A percentile compares a stretch with the other conserved stretches of the same genome.
phyloP scores from a whole-genome alignment of 2,113 vertebrate genomes.

The Himantopus leucocephalus region DNA sequence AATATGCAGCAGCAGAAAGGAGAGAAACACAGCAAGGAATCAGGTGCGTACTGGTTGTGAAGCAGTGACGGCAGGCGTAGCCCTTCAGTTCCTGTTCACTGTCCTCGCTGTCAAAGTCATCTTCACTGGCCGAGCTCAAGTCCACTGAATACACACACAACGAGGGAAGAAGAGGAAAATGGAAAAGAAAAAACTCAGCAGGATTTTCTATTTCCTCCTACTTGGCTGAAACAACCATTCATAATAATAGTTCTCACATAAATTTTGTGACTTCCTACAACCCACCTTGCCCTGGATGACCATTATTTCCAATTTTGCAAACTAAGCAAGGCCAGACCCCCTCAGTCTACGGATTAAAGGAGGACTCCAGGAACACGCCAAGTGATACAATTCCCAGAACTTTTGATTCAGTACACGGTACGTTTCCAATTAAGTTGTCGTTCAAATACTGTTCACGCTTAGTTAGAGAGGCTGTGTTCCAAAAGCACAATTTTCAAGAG shows the following conservation, averaged over 20 bases:
- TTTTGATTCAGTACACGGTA: accelerated
- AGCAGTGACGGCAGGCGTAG: conserved; percentile 98
- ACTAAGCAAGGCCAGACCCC: background rate
- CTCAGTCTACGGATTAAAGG: background rate
- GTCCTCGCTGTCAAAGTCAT: conserved; percentile 99
- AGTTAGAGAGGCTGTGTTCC: background rate
- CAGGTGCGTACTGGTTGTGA: conserved; percentile 89
- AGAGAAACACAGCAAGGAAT: background rate
- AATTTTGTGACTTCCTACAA: background rate
- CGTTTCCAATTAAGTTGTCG: background rate
- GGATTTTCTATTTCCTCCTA: background rate
- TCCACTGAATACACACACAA: conserved; percentile 81
- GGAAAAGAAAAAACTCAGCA: background rate
- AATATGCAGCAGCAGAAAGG: background rate
- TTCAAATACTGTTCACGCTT: background rate
- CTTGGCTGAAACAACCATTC: background rate
- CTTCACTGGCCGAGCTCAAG: conserved; percentile 96
- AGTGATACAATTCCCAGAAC: background rate
- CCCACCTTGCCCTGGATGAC: background rate
- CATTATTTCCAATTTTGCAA: background rate
- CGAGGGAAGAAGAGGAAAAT: background rate
- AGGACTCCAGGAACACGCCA: background rate
- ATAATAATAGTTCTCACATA: accelerated
- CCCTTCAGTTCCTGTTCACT: conserved; percentile 98
- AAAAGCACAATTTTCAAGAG: background rate